Evolutionary conservation across 2,113 vertebrate species (phyloP), one percentile per base, ranked within the genome.

Genomic region (Ranitomeya variabilis): DNA sequence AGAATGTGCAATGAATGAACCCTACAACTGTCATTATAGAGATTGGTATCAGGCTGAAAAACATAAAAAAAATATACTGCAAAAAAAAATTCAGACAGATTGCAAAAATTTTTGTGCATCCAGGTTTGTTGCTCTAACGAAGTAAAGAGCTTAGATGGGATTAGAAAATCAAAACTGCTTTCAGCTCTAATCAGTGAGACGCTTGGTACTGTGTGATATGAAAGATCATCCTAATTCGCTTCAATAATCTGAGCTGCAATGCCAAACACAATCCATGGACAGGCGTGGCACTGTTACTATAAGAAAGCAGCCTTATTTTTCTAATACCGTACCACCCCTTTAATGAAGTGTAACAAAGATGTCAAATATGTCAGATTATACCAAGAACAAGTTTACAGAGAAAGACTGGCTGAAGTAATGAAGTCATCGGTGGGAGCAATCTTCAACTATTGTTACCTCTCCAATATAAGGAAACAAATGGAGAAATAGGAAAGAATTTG

Each of bases 381-480:
- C 18, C 18, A 64, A 64, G 62, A 13, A 71, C 23, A 26, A 71
- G 69, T 37, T 71, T 37, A 71, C 2, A 6, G 71, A 74, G 71
- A 18, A 19, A 74, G 37, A 79, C 15, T 23, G 54, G 13, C 52
- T 37, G 19, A 19, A 55, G 54, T 14, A 37, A 79, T 55, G 76
- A 78, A 21, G 76, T 18, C 73, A 79, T 15, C 54, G 23, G 11
- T 59, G 13, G 15, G 55, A 11, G 57, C 18, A 23, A 11, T 79
- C 26, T 54, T 14, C 21, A 79, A 14, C 23, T 26, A 64, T 45
- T 64, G 26, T 64, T 60, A 37, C 59, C 62, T 45, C 23, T 62
- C 15, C 57, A 81, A 18, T 82, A 82, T 80, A 13, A 60, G 60
- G 23, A 80, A 80, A 80, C 19, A 13, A 21, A 64, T 82, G 80